Evolutionary conservation across 2,888 invertebrate genomes (phyloP), one percentile per base, ranked within the genome.

Genomic region (Callosobruchus maculatus): DNA sequence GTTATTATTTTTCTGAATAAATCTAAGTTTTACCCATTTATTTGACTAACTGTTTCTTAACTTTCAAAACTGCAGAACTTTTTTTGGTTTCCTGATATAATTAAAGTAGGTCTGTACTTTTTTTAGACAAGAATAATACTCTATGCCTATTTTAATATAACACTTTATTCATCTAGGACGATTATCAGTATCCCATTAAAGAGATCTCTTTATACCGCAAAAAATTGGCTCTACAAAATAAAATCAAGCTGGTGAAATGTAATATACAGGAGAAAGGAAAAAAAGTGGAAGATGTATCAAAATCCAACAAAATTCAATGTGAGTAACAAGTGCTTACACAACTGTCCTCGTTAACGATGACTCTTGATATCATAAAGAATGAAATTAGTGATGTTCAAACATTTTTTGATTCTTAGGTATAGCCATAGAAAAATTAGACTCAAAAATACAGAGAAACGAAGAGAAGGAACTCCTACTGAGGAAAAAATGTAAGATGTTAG

Each of bases 391-490:
- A n/a, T n/a, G n/a, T n/a, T n/a, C n/a, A n/a, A 70, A 1, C n/a
- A 0, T 22, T 67, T 67, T 66, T 18, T 20, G 4, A 67, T 26
- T 78, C 79, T 72, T 74, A 81, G 81, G 76, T 75, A 75, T 78
- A 21, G 70, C 74, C 22, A 75, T 81, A 71, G 78, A 81, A 72
- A 76, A 77, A 70, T 22, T 79, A 68, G 78, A 80, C 22, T 31
- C 77, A 68, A 79, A 76, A 77, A 78, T 79, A 66, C 77, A 74
- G 72, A 78, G 79, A 72, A 79, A 78, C 72, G 74, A 78, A 66
- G 77, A 81, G 74, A 77, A 78, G 26, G 76, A 76, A 71, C 79
- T 74, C 76, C 22, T 81, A 13, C 72, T 82, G 21, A 75, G 76
- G 22, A 72, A 74, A 21, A 82, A 80, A 73, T 72, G 75, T 49